Conservation (phyloP, 1,140 invertebrate species). For the Microplitis demolitor region DNA sequence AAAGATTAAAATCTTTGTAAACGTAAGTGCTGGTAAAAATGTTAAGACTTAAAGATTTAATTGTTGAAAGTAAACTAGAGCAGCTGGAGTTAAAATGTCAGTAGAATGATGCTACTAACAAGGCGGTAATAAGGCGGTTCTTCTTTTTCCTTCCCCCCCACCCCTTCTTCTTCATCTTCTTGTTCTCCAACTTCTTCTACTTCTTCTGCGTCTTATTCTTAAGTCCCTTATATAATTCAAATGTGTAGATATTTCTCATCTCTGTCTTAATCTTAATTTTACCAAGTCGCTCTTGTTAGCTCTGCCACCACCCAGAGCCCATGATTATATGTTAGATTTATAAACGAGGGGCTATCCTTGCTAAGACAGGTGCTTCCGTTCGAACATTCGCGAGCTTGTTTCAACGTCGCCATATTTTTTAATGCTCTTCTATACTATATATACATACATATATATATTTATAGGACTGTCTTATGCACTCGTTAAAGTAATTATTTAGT, state of each 20-base stretch:
- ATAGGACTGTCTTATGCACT: background rate
- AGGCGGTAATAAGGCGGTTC: constrained; percentile 56
- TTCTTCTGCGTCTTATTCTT: background rate
- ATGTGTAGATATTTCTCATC: no score
- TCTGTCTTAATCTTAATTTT: no score
- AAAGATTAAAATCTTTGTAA: no score
- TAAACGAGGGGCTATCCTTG: constrained; percentile 45
- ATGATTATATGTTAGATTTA: constrained; percentile 59
- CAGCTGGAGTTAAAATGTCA: constrained; percentile 41
- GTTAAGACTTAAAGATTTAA: constrained; percentile 47
- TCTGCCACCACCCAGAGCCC: constrained; percentile 40
- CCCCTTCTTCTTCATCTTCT: constrained; percentile 8
- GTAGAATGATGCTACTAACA: constrained; percentile 45
- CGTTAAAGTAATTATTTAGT: no score
- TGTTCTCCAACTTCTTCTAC: constrained; percentile 30
- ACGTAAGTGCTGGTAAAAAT: background rate
- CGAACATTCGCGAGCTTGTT: background rate
- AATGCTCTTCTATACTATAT: no score
- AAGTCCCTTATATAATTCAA: no score
- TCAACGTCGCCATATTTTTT: constrained; percentile 5
- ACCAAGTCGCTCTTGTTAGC: no score
- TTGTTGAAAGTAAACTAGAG: constrained; percentile 60
- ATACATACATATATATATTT: no score
- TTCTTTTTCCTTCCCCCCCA: background rate
- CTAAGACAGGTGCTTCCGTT: constrained; percentile 36